These are phyloP conservation scores for Monarcha castaneiventris DNA, from an alignment of 2,113 vertebrate species.

Conservation along the genomic window DNA sequence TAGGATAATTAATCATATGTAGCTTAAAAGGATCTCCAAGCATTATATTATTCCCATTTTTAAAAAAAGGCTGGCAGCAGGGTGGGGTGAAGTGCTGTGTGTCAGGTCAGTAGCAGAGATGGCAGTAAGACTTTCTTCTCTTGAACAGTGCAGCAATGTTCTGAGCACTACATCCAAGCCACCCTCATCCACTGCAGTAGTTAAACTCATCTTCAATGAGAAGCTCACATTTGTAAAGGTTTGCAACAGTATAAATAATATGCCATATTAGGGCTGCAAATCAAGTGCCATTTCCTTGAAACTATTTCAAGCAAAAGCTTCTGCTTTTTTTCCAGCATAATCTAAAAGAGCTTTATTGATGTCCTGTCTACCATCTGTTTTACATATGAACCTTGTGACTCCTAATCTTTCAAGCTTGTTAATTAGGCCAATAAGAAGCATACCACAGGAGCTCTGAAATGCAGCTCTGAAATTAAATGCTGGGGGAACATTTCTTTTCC, in stretches of 20 bases:
- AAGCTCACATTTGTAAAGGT: neutral
- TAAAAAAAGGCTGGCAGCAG: neutral
- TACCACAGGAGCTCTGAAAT: conserved; percentile 9
- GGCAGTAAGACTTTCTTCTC: neutral
- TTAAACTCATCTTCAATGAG: neutral
- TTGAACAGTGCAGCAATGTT: neutral
- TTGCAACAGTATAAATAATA: conserved; percentile 15
- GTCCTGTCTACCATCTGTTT: conserved; percentile 61
- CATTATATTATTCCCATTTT: neutral
- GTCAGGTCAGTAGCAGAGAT: neutral
- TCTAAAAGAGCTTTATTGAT: conserved; percentile 52
- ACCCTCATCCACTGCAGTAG: neutral
- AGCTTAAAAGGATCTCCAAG: neutral
- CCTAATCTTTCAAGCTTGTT: conserved; percentile 50
- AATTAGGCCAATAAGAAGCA: conserved; percentile 51
- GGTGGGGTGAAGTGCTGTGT: neutral
- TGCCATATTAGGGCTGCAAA: neutral
- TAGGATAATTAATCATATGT: neutral
- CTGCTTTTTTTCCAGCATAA: neutral
- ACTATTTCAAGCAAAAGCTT: conserved; percentile 28
- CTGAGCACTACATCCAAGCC: neutral
- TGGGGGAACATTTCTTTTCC: neutral
- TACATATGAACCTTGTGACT: conserved; percentile 53
- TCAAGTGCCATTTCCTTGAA: conserved; percentile 19
- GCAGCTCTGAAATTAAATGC: conserved; percentile 1